A percentile compares a stretch with the other conserved stretches of the same genome.
Evolutionary conservation across 2,888 invertebrate genomes (phyloP).

Genomic region (Anticlea derivata): DNA sequence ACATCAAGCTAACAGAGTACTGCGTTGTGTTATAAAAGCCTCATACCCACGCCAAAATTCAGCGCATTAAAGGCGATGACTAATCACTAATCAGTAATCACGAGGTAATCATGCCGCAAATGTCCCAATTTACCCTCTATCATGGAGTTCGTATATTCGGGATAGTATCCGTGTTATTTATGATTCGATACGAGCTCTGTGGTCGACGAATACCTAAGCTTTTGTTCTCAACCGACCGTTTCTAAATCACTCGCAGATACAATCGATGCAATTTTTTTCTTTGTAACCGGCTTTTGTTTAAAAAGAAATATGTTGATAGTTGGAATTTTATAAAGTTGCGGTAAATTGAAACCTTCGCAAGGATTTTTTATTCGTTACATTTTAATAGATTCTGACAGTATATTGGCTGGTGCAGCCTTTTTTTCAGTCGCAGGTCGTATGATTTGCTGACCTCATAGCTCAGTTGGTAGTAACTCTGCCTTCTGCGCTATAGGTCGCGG

Average conservation of each 20-base stretch:
- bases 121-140: constrained; percentile 3
- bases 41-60: too few species aligned
- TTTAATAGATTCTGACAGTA: too few species aligned
- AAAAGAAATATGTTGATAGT: constrained; percentile 4
- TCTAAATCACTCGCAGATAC: constrained; percentile 66
- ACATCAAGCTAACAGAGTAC: too few species aligned
- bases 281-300: constrained; percentile 12
- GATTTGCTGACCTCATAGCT: too few species aligned
- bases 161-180: constrained; percentile 54
- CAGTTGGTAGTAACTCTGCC: too few species aligned
- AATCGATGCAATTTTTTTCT: constrained; percentile 52
- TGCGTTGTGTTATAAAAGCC: too few species aligned
- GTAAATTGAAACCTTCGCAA: constrained; percentile 3
- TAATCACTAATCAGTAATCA: constrained; percentile 4
- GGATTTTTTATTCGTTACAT: too few species aligned
- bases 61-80: too few species aligned
- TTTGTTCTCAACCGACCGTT: constrained; percentile 55
- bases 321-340: constrained; percentile 2
- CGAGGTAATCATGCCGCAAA: constrained; percentile 6
- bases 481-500: too few species aligned
- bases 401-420: too few species aligned
- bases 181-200: constrained; percentile 49
- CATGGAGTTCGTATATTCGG: constrained; percentile 32
- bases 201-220: constrained; percentile 46
- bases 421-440: too few species aligned